Percentiles rank a stretch among this genome's conserved stretches.
These are phyloP conservation scores for Boleophthalmus pectinirostris DNA, from an alignment of 2,113 vertebrate species.

Conservation along the genomic window DNA sequence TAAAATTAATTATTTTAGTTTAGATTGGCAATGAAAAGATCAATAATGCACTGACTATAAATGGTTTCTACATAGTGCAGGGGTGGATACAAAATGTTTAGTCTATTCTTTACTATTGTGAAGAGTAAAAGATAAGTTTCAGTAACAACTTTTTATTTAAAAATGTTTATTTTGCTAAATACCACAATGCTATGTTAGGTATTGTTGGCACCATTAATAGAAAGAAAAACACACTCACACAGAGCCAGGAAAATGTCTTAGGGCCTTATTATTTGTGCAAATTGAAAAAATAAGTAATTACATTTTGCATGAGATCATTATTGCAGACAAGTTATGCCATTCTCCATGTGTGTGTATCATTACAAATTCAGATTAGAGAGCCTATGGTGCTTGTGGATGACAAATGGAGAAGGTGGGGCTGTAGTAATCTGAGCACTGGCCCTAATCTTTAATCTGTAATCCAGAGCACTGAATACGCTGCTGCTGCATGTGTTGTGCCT, in stretches of 20 bases:
- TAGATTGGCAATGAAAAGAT: not conserved
- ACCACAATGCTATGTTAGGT: not conserved
- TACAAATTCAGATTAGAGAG: slow-evolving; percentile 44
- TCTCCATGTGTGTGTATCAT: slow-evolving; percentile 29
- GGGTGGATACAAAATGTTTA: too few relatives aligned
- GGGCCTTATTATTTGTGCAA: slow-evolving; percentile 7
- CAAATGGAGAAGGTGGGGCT: slow-evolving; percentile 49
- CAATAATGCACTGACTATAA: too few relatives aligned
- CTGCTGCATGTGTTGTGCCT: slow-evolving; percentile 24
- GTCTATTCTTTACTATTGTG: too few relatives aligned
- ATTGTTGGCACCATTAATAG: not conserved
- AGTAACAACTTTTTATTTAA: not conserved
- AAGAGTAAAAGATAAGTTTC: not conserved
- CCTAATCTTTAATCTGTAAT: slow-evolving; percentile 81
- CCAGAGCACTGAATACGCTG: slow-evolving; percentile 48
- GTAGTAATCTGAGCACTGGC: slow-evolving; percentile 71
- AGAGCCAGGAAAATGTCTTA: slow-evolving; percentile 11
- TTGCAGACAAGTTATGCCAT: not conserved
- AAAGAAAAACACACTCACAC: not conserved
- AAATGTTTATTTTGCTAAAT: not conserved
- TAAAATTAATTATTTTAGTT: slow-evolving; percentile 12
- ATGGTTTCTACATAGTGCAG: too few relatives aligned
- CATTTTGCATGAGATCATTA: slow-evolving; percentile 34
- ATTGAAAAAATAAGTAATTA: slow-evolving; percentile 15
- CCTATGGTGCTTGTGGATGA: slow-evolving; percentile 43